phyloP scores from a whole-genome alignment of 1,140 invertebrate species.

The Antheraea pernyi region DNA sequence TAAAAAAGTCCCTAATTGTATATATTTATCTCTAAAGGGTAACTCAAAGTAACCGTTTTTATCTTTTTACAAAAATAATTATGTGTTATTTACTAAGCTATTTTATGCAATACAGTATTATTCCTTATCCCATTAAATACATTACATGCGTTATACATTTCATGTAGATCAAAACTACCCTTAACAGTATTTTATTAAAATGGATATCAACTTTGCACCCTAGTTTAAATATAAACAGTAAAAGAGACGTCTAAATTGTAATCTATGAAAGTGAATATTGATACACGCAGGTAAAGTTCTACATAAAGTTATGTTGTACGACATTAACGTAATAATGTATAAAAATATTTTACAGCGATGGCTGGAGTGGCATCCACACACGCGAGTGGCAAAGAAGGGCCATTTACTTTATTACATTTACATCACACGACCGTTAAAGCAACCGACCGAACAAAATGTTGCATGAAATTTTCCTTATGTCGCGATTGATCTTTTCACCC shows the following conservation, averaged over 20 bases:
- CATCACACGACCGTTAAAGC: slow-evolving; percentile 51
- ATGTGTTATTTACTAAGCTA: no score
- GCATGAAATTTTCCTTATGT: slow-evolving; percentile 44
- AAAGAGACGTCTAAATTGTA: background rate
- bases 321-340: slow-evolving; percentile 44
- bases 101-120: no score
- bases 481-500: slow-evolving; percentile 27
- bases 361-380: slow-evolving; percentile 37
- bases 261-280: background rate
- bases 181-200: no score
- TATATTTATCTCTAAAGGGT: no score
- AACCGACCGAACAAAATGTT: slow-evolving; percentile 51
- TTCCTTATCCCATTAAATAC: no score
- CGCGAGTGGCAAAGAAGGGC: slow-evolving; percentile 40
- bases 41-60: no score
- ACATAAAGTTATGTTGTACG: slow-evolving; percentile 11
- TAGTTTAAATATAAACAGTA: no score
- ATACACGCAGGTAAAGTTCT: background rate
- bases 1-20: no score
- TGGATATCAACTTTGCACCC: no score
- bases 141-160: no score
- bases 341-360: slow-evolving; percentile 49
- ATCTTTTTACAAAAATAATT: no score
- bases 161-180: no score
- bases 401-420: slow-evolving; percentile 62